Evolutionary conservation across 2,797 vertebrate species (phyloP).

Genomic region (Lerista edwardsae): DNA sequence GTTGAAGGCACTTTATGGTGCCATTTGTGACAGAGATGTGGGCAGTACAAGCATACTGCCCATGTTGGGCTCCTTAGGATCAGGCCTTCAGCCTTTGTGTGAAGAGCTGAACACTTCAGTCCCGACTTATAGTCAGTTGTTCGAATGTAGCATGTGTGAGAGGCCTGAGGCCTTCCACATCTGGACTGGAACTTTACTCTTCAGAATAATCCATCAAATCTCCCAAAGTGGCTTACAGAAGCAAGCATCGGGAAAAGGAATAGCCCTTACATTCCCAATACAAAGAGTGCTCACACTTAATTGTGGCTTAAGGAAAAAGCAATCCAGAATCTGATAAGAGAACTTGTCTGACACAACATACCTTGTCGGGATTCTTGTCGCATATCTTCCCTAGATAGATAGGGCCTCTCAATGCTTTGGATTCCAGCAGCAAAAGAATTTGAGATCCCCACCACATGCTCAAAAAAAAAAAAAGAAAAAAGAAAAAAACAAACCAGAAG

Average conservation of each 20-base stretch:
- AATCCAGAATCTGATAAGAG: slow-evolving; percentile 25
- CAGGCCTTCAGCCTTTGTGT: not conserved
- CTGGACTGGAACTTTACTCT: slow-evolving; percentile 40
- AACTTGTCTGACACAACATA: slow-evolving; percentile 25
- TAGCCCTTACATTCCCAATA: slow-evolving; percentile 46
- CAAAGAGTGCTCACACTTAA: slow-evolving; percentile 45
- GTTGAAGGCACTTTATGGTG: too few relatives aligned
- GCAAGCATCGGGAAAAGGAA: slow-evolving; percentile 50
- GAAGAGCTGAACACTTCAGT: not conserved
- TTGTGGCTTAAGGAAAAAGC: slow-evolving; percentile 43
- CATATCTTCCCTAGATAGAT: slow-evolving; percentile 1
- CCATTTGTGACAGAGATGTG: too few relatives aligned
- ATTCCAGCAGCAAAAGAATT: slow-evolving; percentile 1
- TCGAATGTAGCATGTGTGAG: slow-evolving; percentile 45
- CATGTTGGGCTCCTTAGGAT: too few relatives aligned
- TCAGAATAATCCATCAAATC: not conserved
- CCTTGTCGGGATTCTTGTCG: slow-evolving; percentile 39
- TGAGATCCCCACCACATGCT: not conserved
- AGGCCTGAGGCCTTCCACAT: slow-evolving; percentile 34
- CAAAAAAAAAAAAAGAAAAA: too few relatives aligned
- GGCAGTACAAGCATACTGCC: too few relatives aligned
- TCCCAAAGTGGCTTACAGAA: slow-evolving; percentile 19
- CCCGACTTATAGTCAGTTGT: slow-evolving; percentile 37
- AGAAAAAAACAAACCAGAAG: too few relatives aligned
- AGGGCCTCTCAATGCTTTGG: not conserved